These are phyloP conservation scores for Drepana arcuata DNA, from an alignment of 1,140 invertebrate genomes.

Conservation along the genomic window DNA sequence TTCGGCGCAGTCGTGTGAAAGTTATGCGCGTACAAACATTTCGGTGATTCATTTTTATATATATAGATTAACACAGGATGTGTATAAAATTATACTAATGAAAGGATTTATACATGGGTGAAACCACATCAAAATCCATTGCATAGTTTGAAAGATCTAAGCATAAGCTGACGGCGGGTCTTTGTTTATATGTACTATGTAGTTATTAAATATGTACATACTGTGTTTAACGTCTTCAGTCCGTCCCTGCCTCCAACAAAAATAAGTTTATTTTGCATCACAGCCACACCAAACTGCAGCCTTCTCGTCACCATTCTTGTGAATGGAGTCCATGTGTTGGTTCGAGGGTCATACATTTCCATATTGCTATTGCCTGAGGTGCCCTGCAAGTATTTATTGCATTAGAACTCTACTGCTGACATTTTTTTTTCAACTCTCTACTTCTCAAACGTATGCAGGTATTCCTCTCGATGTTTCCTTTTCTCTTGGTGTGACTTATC, in stretches of 20 bases:
- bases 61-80: neutral
- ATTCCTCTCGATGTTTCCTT: neutral
- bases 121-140: too few relatives aligned
- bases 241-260: conserved; percentile 92
- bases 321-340: conserved; percentile 85
- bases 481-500: neutral
- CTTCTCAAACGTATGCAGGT: too few relatives aligned
- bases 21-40: too few relatives aligned
- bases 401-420: too few relatives aligned
- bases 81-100: neutral
- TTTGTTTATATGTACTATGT: too few relatives aligned
- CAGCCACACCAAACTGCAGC: conserved; percentile 91
- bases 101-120: too few relatives aligned
- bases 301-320: conserved; percentile 86
- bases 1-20: too few relatives aligned
- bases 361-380: conserved; percentile 91
- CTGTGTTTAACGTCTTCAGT: conserved; percentile 92
- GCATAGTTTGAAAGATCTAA: too few relatives aligned
- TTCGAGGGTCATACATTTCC: conserved; percentile 90
- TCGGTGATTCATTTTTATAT: too few relatives aligned
- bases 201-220: conserved; percentile 24
- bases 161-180: too few relatives aligned
- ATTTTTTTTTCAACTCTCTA: too few relatives aligned
- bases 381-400: too few relatives aligned
- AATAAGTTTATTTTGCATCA: conserved; percentile 87